A percentile compares a stretch with the other conserved stretches of the same genome.
These are phyloP conservation scores for Umimayanthus kanabou DNA, from an alignment of 92 coral and sea anemone genomes.

Conservation along the genomic window DNA sequence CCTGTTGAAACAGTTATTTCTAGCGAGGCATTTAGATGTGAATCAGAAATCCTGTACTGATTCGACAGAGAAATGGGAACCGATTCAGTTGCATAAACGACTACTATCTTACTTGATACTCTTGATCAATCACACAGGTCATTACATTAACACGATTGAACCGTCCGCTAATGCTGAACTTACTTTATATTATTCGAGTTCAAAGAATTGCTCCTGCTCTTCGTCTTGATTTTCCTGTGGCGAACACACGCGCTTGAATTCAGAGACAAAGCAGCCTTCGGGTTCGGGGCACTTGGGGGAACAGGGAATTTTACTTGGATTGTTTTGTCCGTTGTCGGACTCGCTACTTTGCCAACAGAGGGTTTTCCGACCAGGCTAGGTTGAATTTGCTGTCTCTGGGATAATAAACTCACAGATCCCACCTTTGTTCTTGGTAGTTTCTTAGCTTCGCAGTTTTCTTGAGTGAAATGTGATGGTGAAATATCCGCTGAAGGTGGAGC, in stretches of 20 bases:
- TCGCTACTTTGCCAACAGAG: neutral
- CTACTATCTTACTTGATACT: no score
- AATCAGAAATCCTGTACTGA: no score
- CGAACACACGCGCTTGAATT: slow-evolving; percentile 19
- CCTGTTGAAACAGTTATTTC: neutral
- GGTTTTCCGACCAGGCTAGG: neutral
- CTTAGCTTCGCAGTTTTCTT: slow-evolving; percentile 14
- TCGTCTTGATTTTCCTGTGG: slow-evolving; percentile 29
- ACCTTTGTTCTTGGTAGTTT: slow-evolving; percentile 18
- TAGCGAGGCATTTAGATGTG: neutral
- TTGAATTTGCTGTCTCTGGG: slow-evolving; percentile 34
- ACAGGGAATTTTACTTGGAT: slow-evolving; percentile 23
- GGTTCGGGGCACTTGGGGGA: slow-evolving; percentile 32
- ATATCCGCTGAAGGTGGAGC: neutral
- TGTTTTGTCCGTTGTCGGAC: neutral
- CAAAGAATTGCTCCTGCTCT: slow-evolving; percentile 19
- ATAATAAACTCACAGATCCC: slow-evolving; percentile 31
- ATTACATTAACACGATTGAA: neutral
- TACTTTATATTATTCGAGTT: slow-evolving; percentile 12
- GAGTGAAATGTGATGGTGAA: slow-evolving; percentile 12
- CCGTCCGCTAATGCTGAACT: slow-evolving; percentile 25
- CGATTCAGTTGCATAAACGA: neutral
- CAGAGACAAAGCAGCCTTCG: slow-evolving; percentile 27
- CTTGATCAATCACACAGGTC: neutral
- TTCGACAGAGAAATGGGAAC: no score